Percentiles rank a stretch among this genome's conserved stretches.
phyloP scores from a whole-genome alignment of 2,797 vertebrate genomes.

The Apogon talboti region DNA sequence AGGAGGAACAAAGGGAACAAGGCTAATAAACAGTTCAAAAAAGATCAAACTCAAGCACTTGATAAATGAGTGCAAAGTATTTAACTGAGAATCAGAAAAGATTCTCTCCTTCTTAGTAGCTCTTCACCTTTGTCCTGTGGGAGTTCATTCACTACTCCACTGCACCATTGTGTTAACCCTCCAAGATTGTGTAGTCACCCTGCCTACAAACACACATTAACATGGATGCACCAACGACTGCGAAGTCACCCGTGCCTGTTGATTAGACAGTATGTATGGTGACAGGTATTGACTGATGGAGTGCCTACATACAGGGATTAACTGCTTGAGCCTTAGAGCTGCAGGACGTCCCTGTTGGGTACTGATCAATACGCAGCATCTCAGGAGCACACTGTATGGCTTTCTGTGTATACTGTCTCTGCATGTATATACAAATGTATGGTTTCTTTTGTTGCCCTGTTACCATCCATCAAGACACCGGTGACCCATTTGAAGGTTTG shows the following conservation, averaged over 20 bases:
- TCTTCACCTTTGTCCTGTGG: slow-evolving; percentile 44
- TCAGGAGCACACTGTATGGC: slow-evolving; percentile 14
- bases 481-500: too few species aligned
- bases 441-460: too few species aligned
- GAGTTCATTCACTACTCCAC: slow-evolving; percentile 11
- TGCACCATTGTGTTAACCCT: background rate
- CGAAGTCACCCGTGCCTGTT: slow-evolving; percentile 15
- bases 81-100: slow-evolving; percentile 23
- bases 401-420: slow-evolving; percentile 10
- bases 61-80: slow-evolving; percentile 49
- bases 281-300: slow-evolving; percentile 50
- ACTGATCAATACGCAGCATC: slow-evolving; percentile 59
- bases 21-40: slow-evolving; percentile 57
- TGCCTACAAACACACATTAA: slow-evolving; percentile 1
- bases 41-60: slow-evolving; percentile 33
- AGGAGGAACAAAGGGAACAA: slow-evolving; percentile 11
- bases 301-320: slow-evolving; percentile 30
- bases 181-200: background rate
- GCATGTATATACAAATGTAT: background rate
- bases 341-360: slow-evolving; percentile 36
- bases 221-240: background rate
- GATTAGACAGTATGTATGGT: slow-evolving; percentile 38
- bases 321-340: slow-evolving; percentile 23
- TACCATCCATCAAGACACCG: too few species aligned
- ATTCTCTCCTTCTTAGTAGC: slow-evolving; percentile 26